phyloP scores from a whole-genome alignment of 2,797 vertebrate genomes.

The Bovichtus variegatus region DNA sequence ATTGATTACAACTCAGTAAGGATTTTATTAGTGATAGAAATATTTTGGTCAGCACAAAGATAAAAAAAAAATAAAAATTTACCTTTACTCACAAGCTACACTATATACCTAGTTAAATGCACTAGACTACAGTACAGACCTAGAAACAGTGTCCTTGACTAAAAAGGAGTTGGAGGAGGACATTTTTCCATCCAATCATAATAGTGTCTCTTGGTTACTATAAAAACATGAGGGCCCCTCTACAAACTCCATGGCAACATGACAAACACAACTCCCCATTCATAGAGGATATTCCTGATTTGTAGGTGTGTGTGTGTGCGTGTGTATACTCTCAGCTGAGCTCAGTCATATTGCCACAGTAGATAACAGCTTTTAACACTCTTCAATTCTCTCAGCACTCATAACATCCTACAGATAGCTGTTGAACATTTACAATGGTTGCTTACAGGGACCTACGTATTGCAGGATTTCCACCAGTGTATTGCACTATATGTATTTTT shows the following conservation, averaged over 20 bases:
- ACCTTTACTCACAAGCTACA: neutral
- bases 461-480: too few species aligned
- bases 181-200: slow-evolving; percentile 10
- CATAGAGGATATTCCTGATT: neutral
- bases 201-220: slow-evolving; percentile 22
- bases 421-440: neutral
- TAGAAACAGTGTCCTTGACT: neutral
- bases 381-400: neutral
- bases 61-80: too few species aligned
- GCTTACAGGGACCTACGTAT: neutral
- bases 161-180: neutral
- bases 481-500: too few species aligned
- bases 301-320: neutral
- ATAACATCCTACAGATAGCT: neutral
- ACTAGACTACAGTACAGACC: neutral
- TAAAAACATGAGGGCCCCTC: slow-evolving; percentile 36
- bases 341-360: neutral
- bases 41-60: neutral
- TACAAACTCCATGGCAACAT: slow-evolving; percentile 41
- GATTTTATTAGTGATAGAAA: neutral
- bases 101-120: neutral
- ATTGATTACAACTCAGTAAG: neutral
- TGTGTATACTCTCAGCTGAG: neutral
- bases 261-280: slow-evolving; percentile 37
- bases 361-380: slow-evolving; percentile 27